phyloP scores from a whole-genome alignment of 2,797 vertebrate genomes.

The Naso thynnoides region DNA sequence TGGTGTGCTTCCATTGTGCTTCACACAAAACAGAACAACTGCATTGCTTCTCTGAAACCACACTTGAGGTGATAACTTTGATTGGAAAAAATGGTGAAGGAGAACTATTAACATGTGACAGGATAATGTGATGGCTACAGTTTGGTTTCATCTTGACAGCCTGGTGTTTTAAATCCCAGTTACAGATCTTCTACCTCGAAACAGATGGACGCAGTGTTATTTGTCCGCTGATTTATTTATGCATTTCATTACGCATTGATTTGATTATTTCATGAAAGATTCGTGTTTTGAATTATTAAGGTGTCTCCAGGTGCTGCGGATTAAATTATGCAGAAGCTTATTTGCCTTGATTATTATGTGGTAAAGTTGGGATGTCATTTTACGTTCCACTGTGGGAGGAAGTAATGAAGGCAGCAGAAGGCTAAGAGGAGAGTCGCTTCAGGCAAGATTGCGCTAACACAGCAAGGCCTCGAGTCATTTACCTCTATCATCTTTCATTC shows the following conservation, averaged over 20 bases:
- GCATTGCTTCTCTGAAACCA: slow-evolving; percentile 3
- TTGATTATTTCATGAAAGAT: slow-evolving; percentile 98
- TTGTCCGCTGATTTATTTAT: slow-evolving; percentile 95
- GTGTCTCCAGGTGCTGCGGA: slow-evolving; percentile 89
- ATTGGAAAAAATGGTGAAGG: slow-evolving; percentile 1
- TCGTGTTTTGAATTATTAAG: slow-evolving; percentile 96
- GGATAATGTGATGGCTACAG: neutral
- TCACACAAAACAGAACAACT: neutral
- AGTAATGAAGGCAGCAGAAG: slow-evolving; percentile 53
- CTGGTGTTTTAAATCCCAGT: slow-evolving; percentile 49
- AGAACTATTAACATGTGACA: neutral
- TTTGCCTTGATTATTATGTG: slow-evolving; percentile 93
- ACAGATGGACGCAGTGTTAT: slow-evolving; percentile 87
- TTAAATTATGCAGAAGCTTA: slow-evolving; percentile 97
- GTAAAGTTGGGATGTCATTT: slow-evolving; percentile 72
- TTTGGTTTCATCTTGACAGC: slow-evolving; percentile 16
- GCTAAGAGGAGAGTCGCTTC: slow-evolving; percentile 45
- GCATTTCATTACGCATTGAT: slow-evolving; percentile 97
- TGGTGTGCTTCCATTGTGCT: neutral
- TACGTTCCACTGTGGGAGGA: slow-evolving; percentile 30
- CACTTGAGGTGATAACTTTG: slow-evolving; percentile 1
- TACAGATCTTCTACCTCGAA: slow-evolving; percentile 53
- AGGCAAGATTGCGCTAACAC: slow-evolving; percentile 37
- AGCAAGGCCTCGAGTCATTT: slow-evolving; percentile 40
- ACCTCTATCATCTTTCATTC: slow-evolving; percentile 27